A percentile compares a stretch with the other conserved stretches of the same genome.
Evolutionary conservation across 2,113 vertebrate species (phyloP).

Genomic region (Ovibos moschatus): DNA sequence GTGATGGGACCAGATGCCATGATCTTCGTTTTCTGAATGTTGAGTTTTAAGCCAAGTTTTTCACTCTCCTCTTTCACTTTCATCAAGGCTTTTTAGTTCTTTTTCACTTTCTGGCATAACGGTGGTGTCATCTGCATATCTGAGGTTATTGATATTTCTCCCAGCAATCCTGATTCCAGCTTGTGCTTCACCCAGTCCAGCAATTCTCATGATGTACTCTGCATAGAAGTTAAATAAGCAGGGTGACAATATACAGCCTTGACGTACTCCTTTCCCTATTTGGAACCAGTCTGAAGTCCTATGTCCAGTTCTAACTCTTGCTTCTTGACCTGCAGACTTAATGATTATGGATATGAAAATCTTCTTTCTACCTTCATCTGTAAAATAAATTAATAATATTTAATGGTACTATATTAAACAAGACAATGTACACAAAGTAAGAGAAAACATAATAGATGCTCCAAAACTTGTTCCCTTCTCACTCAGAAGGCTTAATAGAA

Average conservation of each 20-base stretch:
- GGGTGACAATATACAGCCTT: not conserved
- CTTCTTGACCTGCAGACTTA: not conserved
- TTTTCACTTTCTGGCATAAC: not conserved
- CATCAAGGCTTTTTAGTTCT: not conserved
- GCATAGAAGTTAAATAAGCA: not conserved
- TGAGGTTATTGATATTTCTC: not conserved
- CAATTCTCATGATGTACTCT: not conserved
- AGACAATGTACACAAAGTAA: not conserved
- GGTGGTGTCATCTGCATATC: not conserved
- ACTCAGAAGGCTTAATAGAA: not conserved
- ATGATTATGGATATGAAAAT: not conserved
- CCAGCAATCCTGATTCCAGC: not conserved
- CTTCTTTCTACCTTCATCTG: not conserved
- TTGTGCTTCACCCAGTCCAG: not conserved
- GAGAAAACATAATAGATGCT: not conserved
- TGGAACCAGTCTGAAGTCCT: not conserved
- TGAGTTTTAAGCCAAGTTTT: not conserved
- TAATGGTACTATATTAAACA: not conserved
- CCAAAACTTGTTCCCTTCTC: not conserved
- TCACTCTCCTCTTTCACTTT: not conserved
- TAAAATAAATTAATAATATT: not conserved
- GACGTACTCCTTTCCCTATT: not conserved
- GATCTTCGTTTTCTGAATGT: not conserved
- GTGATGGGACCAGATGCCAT: not conserved
- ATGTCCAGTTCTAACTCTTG: not conserved